These are phyloP conservation scores for Parapristionchus giblindavisi DNA, from an alignment of 2,888 invertebrate species.

Conservation along the genomic window DNA sequence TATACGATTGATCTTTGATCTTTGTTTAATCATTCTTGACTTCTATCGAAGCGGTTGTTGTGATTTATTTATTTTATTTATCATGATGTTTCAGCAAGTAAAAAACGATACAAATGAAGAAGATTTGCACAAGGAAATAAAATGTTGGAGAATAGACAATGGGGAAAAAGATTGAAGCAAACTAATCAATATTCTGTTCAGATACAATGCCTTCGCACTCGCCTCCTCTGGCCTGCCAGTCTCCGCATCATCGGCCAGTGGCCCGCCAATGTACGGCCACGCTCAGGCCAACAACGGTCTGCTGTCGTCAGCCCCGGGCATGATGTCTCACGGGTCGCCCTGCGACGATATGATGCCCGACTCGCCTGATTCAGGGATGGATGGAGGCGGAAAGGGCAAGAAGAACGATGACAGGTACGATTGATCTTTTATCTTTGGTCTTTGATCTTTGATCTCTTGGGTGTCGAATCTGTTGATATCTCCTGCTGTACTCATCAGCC, in stretches of 20 bases:
- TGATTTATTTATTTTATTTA: too few relatives aligned
- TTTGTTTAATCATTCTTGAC: not conserved
- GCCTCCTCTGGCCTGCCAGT: not conserved
- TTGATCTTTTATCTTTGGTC: conserved; percentile 4
- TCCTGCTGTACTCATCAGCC: not conserved
- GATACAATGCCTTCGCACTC: not conserved
- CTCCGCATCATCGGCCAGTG: not conserved
- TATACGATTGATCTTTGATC: not conserved
- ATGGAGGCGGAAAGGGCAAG: conserved; percentile 51
- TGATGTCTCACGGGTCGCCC: not conserved
- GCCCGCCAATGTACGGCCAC: too few relatives aligned
- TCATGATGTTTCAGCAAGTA: too few relatives aligned
- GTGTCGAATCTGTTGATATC: not conserved
- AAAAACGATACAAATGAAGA: too few relatives aligned
- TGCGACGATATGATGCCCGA: conserved; percentile 18
- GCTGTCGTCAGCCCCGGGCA: too few relatives aligned
- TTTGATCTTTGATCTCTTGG: not conserved
- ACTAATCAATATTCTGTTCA: not conserved
- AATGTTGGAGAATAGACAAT: too few relatives aligned
- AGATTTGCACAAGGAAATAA: too few relatives aligned
- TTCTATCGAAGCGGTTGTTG: too few relatives aligned
- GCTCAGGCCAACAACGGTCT: too few relatives aligned
- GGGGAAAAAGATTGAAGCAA: not conserved
- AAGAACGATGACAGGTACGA: conserved; percentile 59
- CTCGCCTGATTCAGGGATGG: conserved; percentile 22